Evolutionary conservation across 2,888 invertebrate genomes (phyloP), one percentile per base, ranked within the genome.

Genomic region (Adela reaumurella): DNA sequence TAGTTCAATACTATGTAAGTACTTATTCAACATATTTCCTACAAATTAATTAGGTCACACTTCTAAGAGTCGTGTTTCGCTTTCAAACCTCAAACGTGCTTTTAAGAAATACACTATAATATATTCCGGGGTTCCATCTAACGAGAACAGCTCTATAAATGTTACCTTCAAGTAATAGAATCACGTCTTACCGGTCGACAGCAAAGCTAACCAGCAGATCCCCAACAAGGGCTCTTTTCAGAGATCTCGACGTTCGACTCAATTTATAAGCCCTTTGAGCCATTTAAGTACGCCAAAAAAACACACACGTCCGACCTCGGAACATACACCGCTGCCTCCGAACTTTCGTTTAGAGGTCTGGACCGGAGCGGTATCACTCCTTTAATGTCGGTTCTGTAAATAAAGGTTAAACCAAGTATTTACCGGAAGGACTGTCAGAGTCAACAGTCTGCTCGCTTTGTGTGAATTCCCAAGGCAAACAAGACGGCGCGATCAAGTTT

Each of bases 381-480:
- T 66, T 68, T 66, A 67, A 68, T 63, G 66, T 66, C 67, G 68
- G 61, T 59, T 63, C 59, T 52, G 69, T 67, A 74, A 76, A 74
- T 71, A 76, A 68, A 67, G 68, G 70, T 71, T 43, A 67, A 65
- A 69, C 70, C 67, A 63, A 66, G 67, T 74, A 68, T 76, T 73
- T 71, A 65, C 74, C 51, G 61, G 68, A 67, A 48, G 47, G 46
- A 69, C 71, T 68, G 71, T 64, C 61, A 66, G 65, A 67, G 72
- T 74, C 71, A 74, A 74, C 68, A 74, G 63, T 68, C 62, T 70
- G 70, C 65, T 67, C 70, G 67, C 70, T 74, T 74, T 71, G 68
- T 68, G 69, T 66, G 62, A 62, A 64, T 64, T 68, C 60, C 56
- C 58, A 62, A 60, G 58, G 67, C 67, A 76, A 76, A 76, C 72